A percentile compares a stretch with the other conserved stretches of the same genome.
These are phyloP conservation scores for Porites rus DNA, from an alignment of 92 coral and sea anemone genomes.

Conservation along the genomic window DNA sequence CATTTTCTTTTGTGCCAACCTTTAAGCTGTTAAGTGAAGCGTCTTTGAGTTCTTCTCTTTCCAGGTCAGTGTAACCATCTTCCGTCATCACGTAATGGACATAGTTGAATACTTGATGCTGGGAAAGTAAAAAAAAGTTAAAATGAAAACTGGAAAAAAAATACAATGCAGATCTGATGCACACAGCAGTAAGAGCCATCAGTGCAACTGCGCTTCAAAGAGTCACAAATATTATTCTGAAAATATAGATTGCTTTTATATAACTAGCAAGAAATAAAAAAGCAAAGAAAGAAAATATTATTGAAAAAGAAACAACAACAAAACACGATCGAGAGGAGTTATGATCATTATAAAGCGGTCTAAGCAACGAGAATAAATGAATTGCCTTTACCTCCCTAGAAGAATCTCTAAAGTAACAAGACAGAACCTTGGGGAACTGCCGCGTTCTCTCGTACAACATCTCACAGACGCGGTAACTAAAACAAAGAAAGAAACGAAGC, in stretches of 20 bases:
- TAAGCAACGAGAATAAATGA: not conserved
- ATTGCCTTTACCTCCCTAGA: constrained; percentile 76
- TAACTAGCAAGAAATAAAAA: no score
- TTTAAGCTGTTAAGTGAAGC: constrained; percentile 87
- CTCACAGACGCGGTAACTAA: constrained; percentile 96
- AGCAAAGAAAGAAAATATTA: no score
- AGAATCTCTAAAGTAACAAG: constrained; percentile 93
- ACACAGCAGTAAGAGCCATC: not conserved
- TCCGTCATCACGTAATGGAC: constrained; percentile 92
- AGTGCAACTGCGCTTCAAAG: not conserved
- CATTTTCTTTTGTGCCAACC: constrained; percentile 49
- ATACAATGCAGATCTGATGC: not conserved
- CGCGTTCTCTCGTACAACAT: constrained; percentile 90
- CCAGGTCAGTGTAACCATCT: constrained; percentile 91
- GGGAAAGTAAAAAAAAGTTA: not conserved
- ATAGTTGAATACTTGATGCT: constrained; percentile 93
- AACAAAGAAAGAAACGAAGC: not conserved
- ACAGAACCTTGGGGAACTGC: constrained; percentile 88
- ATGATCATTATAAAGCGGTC: not conserved
- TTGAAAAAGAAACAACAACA: no score
- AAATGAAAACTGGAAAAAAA: no score
- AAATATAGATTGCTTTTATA: no score
- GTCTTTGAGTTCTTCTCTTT: constrained; percentile 93
- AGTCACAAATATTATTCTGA: not conserved
- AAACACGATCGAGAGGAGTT: not conserved